Evolutionary conservation across 2,888 invertebrate species (phyloP).

Genomic region (Conomelus anceps): DNA sequence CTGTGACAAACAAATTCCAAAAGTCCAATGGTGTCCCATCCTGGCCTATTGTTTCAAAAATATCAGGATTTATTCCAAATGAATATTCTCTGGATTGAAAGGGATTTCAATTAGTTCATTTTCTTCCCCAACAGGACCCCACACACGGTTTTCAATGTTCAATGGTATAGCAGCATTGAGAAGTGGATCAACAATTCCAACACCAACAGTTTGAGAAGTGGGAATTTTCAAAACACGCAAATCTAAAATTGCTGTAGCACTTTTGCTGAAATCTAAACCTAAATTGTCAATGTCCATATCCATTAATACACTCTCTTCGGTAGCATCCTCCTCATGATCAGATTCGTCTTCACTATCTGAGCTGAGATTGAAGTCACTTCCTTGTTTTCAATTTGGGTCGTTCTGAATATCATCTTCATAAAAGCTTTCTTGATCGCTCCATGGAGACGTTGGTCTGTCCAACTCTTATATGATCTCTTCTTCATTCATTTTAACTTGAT

Average conservation of each 20-base stretch:
- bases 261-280: no score
- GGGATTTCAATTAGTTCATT: neutral
- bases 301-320: neutral
- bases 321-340: neutral
- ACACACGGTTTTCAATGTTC: no score
- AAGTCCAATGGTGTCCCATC: neutral
- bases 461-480: neutral
- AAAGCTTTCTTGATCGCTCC: neutral
- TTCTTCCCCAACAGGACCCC: neutral
- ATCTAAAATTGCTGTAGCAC: no score
- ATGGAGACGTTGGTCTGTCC: neutral
- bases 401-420: neutral
- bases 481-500: neutral
- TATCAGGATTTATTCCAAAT: neutral
- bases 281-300: no score
- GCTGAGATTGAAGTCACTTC: neutral
- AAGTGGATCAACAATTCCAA: neutral
- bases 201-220: neutral
- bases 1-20: neutral
- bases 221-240: no score
- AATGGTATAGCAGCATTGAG: no score
- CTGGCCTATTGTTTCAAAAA: no score
- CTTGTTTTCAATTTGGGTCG: no score
- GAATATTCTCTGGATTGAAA: neutral
- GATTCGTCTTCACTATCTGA: neutral